These are phyloP conservation scores for Halocynthia roretzi DNA, from an alignment of 23 tunicate genomes.

Conservation along the genomic window DNA sequence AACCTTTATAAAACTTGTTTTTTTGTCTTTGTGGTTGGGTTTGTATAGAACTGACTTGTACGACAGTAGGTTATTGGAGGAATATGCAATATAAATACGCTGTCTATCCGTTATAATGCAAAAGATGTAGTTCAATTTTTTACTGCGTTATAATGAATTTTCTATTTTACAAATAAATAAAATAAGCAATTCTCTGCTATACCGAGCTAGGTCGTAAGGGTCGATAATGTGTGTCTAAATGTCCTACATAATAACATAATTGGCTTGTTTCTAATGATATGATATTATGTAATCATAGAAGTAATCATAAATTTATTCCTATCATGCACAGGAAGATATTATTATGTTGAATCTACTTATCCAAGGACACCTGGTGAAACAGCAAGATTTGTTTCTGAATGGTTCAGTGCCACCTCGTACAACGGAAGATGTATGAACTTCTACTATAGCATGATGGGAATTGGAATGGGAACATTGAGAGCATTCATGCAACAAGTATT, in stretches of 20 bases:
- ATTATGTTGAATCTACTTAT: constrained; percentile 22
- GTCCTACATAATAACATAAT: too few species aligned
- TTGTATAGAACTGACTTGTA: constrained; percentile 3
- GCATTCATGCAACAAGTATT: constrained; percentile 42
- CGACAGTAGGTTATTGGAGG: too few species aligned
- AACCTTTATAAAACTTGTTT: background rate
- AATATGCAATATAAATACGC: too few species aligned
- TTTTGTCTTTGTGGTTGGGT: background rate
- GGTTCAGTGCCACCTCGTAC: constrained; percentile 27
- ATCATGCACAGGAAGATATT: constrained; percentile 33
- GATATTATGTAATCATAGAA: too few species aligned
- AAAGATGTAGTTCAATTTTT: too few species aligned
- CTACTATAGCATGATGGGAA: constrained; percentile 68
- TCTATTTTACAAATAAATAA: too few species aligned
- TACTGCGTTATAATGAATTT: too few species aligned
- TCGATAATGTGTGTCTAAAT: too few species aligned
- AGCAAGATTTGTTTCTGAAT: constrained; percentile 47
- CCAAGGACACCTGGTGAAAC: constrained; percentile 20
- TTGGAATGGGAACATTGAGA: constrained; percentile 56
- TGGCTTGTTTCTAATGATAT: too few species aligned
- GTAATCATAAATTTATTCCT: background rate
- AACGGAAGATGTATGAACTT: constrained; percentile 54
- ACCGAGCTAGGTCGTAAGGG: too few species aligned
- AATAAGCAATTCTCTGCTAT: too few species aligned
- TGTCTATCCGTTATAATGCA: too few species aligned